A percentile compares a stretch with the other conserved stretches of the same genome.
These are phyloP conservation scores for Gymnorhina tibicen DNA, from an alignment of 2,113 vertebrate genomes.

Conservation along the genomic window DNA sequence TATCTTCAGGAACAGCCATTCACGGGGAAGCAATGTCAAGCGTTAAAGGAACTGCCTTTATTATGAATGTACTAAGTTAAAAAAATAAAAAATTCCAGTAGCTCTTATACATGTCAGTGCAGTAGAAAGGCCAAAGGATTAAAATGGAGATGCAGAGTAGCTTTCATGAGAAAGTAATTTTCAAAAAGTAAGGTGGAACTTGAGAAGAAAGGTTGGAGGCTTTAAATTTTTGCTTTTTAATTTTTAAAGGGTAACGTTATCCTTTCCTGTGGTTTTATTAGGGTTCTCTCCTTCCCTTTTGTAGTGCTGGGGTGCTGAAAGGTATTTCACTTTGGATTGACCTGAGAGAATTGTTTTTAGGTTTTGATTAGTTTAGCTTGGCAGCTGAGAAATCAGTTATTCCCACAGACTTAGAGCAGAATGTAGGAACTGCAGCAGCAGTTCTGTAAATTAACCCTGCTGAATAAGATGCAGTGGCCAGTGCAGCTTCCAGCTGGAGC, in stretches of 20 bases:
- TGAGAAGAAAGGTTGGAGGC: neutral
- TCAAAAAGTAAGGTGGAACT: neutral
- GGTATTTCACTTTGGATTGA: neutral
- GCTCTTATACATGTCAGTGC: neutral
- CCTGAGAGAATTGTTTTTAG: neutral
- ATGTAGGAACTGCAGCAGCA: accelerated
- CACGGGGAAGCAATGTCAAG: neutral
- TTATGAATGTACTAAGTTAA: neutral
- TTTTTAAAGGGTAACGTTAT: neutral
- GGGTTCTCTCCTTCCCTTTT: neutral
- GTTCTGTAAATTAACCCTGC: neutral
- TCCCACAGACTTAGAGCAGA: neutral
- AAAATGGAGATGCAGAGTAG: neutral
- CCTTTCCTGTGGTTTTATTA: neutral
- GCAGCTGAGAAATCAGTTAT: neutral
- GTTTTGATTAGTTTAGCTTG: neutral
- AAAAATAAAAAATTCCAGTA: neutral
- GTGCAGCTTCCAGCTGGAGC: neutral
- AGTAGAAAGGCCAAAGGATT: neutral
- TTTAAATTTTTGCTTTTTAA: neutral
- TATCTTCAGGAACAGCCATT: neutral
- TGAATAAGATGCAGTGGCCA: neutral
- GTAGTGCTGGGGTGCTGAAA: neutral
- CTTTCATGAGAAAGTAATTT: neutral
- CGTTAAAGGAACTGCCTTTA: neutral